A percentile compares a stretch with the other conserved stretches of the same genome.
phyloP scores from a whole-genome alignment of 2,888 invertebrate genomes.

The Aelia acuminata region DNA sequence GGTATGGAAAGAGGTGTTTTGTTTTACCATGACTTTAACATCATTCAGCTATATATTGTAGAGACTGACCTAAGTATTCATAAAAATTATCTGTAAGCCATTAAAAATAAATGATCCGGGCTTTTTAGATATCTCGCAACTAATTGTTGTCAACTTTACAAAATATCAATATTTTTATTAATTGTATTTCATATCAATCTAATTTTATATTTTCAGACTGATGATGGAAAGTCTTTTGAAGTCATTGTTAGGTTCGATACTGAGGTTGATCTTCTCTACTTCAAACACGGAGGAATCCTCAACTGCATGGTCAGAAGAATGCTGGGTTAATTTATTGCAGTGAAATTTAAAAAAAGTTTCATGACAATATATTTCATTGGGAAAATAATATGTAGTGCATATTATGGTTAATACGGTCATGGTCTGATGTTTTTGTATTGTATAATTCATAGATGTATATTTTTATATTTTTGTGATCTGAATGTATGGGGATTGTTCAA shows the following conservation, averaged over 20 bases:
- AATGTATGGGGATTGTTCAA: constrained; percentile 27
- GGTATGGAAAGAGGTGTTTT: too few relatives aligned
- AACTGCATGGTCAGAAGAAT: constrained; percentile 98
- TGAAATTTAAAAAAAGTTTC: background rate
- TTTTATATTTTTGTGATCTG: constrained; percentile 35
- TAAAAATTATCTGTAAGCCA: too few relatives aligned
- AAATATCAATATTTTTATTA: background rate
- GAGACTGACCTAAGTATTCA: too few relatives aligned
- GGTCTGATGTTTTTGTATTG: constrained; percentile 3
- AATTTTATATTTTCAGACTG: constrained; percentile 71
- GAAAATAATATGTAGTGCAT: constrained; percentile 41
- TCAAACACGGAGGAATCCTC: constrained; percentile 93
- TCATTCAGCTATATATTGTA: too few relatives aligned
- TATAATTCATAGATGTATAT: constrained; percentile 2
- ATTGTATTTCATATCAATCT: background rate
- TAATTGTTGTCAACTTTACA: background rate
- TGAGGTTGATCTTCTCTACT: constrained; percentile 95
- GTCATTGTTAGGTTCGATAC: constrained; percentile 93
- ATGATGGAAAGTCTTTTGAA: constrained; percentile 79
- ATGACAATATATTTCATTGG: constrained; percentile 23
- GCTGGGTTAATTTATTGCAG: constrained; percentile 68
- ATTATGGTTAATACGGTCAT: constrained; percentile 31
- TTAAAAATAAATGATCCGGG: too few relatives aligned
- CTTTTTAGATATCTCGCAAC: too few relatives aligned
- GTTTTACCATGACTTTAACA: too few relatives aligned